Conservation (phyloP, 1,140 invertebrate genomes). For the Orius insidiosus region DNA sequence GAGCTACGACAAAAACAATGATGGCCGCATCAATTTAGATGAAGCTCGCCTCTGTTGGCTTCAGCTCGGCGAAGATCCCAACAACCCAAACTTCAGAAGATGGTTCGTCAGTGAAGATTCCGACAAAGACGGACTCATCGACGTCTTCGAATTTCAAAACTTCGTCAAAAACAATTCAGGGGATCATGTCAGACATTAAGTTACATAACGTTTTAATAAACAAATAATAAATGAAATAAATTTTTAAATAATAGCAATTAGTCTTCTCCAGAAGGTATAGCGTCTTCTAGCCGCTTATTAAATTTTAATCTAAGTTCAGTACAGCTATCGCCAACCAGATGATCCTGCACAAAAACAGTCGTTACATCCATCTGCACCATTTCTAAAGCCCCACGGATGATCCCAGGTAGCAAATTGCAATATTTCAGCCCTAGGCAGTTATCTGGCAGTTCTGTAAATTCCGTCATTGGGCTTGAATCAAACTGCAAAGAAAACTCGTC, state of each 20-base stretch:
- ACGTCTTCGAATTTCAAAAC: no score
- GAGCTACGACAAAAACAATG: no score
- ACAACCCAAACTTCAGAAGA: no score
- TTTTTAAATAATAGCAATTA: conserved; percentile 27
- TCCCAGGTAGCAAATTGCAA: conserved; percentile 86
- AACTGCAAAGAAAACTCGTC: conserved; percentile 95
- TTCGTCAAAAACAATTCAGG: no score
- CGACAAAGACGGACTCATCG: no score
- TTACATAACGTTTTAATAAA: no score
- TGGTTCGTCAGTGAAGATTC: no score
- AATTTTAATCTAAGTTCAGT: conserved; percentile 95
- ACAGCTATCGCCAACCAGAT: conserved; percentile 82
- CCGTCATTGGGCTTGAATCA: conserved; percentile 90
- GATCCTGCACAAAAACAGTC: conserved; percentile 64
- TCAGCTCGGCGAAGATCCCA: no score
- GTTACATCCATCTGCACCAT: conserved; percentile 73
- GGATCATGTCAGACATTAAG: no score
- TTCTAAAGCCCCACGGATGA: conserved; percentile 85
- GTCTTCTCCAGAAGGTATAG: conserved; percentile 94
- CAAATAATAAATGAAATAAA: no score
- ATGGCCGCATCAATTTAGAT: no score
- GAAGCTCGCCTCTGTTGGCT: no score
- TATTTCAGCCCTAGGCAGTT: conserved; percentile 72
- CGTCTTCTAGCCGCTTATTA: conserved; percentile 88
- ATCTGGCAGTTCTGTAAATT: conserved; percentile 96